Conservation (phyloP, 2,113 vertebrate genomes). For the Lipophrys pholis region DNA sequence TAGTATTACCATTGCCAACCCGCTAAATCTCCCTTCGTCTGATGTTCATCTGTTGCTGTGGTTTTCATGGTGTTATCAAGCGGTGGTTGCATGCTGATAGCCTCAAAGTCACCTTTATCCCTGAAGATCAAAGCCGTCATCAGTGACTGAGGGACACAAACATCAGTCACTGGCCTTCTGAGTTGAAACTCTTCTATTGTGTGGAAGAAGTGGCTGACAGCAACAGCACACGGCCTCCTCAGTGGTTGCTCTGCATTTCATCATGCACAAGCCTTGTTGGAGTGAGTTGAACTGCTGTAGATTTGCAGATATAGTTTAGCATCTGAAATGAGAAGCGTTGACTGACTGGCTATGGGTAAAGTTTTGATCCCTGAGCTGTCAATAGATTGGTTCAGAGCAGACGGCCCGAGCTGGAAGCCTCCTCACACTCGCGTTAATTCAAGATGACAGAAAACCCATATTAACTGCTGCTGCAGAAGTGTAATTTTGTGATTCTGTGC, state of each 20-base stretch:
- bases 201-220: constrained; percentile 50
- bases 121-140: constrained; percentile 56
- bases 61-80: constrained; percentile 45
- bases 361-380: constrained; percentile 45
- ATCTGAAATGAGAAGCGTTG: constrained; percentile 43
- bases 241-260: constrained; percentile 66
- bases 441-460: constrained; percentile 11
- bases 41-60: constrained; percentile 21
- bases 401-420: constrained; percentile 24
- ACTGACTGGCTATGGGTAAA: constrained; percentile 43
- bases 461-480: constrained; percentile 7
- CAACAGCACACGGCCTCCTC: constrained; percentile 20
- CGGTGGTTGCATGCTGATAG: constrained; percentile 21
- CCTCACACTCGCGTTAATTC: constrained; percentile 38
- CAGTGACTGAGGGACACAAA: constrained; percentile 24
- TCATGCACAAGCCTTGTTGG: constrained; percentile 59
- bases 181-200: constrained; percentile 26
- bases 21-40: background rate
- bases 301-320: constrained; percentile 56
- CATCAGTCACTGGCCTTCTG: constrained; percentile 30
- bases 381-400: constrained; percentile 32
- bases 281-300: constrained; percentile 32
- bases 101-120: constrained; percentile 56
- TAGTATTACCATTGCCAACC: too few species aligned
- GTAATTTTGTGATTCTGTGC: background rate